Evolutionary conservation across 2,113 vertebrate species (phyloP).

Genomic region (Ciconia boyciana): DNA sequence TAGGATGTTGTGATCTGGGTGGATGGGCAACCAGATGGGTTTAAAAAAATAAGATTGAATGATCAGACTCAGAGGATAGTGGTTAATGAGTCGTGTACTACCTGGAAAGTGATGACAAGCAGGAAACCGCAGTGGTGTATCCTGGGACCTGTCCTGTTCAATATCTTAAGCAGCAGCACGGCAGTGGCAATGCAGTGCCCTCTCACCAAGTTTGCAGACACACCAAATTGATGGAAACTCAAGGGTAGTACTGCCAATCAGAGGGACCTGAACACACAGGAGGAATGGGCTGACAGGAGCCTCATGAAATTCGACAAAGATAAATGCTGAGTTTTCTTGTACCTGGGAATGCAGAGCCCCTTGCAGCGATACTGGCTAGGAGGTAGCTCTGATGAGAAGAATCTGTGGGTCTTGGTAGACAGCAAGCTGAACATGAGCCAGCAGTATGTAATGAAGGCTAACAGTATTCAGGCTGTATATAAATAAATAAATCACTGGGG

Average conservation of each 20-base stretch:
- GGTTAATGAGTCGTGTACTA: background rate
- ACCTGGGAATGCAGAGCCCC: background rate
- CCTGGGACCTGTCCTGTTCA: background rate
- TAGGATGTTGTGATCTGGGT: background rate
- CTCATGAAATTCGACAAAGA: background rate
- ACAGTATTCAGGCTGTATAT: background rate
- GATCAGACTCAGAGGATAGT: background rate
- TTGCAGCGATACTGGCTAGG: background rate
- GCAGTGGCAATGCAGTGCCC: background rate
- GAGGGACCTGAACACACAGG: background rate
- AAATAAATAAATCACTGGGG: too few species aligned
- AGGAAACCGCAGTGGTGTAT: background rate
- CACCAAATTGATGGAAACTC: background rate
- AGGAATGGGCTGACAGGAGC: background rate
- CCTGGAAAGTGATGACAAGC: background rate
- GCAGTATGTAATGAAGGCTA: background rate
- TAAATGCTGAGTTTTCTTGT: background rate
- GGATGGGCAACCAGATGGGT: background rate
- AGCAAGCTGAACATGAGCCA: background rate
- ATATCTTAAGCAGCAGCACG: background rate
- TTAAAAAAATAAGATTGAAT: background rate
- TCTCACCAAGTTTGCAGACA: background rate
- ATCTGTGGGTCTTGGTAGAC: background rate
- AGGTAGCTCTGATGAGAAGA: background rate
- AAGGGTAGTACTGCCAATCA: fast-evolving